Evolutionary conservation across 2,113 vertebrate genomes (phyloP).

Genomic region (Centropus bengalensis): DNA sequence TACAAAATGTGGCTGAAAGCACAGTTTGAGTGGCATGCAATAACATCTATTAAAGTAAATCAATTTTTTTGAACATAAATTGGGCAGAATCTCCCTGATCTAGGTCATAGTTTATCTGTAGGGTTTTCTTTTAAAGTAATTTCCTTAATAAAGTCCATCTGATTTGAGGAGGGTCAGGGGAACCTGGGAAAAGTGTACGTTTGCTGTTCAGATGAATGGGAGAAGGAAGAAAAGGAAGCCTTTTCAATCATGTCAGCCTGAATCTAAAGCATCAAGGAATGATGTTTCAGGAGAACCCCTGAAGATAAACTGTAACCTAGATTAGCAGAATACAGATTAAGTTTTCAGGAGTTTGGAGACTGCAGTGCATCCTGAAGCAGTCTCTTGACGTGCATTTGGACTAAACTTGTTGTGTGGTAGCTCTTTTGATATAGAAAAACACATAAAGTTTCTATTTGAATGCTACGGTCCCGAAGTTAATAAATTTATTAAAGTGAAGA

Average conservation of each 20-base stretch:
- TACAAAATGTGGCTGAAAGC: background rate
- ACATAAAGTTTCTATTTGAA: background rate
- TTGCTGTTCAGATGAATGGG: background rate
- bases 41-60: conserved; percentile 30
- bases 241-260: conserved; percentile 33
- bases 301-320: conserved; percentile 70
- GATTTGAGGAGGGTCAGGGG: background rate
- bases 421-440: background rate
- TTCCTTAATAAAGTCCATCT: conserved; percentile 9
- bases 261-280: conserved; percentile 33
- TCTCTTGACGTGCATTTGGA: conserved; percentile 7
- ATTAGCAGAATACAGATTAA: conserved; percentile 61
- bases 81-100: background rate
- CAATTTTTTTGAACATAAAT: background rate
- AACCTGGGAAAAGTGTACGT: background rate
- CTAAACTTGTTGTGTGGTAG: background rate
- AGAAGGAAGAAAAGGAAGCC: background rate
- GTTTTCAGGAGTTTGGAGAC: conserved; percentile 38
- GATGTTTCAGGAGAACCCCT: conserved; percentile 49
- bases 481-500: background rate
- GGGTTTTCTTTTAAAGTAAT: conserved; percentile 30
- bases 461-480: background rate
- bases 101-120: conserved; percentile 40
- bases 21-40: background rate
- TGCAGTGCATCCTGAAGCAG: background rate